A percentile compares a stretch with the other conserved stretches of the same genome.
These are phyloP conservation scores for Agrilus biguttatus DNA, from an alignment of 2,888 invertebrate species.

Conservation along the genomic window DNA sequence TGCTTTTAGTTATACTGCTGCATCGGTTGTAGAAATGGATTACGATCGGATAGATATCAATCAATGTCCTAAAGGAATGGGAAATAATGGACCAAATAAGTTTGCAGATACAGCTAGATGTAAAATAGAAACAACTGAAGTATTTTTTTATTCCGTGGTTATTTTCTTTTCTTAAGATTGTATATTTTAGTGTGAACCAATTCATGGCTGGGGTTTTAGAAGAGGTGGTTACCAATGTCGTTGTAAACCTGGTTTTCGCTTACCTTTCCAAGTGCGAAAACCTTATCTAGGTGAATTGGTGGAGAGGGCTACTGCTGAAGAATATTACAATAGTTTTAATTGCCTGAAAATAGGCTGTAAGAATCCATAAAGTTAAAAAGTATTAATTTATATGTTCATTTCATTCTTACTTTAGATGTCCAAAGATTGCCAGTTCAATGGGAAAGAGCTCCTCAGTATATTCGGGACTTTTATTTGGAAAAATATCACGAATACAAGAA, in stretches of 20 bases:
- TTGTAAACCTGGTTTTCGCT: constrained; percentile 75
- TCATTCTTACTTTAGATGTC: constrained; percentile 46
- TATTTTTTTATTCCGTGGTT: constrained; percentile 21
- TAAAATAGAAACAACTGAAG: constrained; percentile 80
- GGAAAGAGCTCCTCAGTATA: constrained; percentile 55
- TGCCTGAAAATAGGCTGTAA: constrained; percentile 85
- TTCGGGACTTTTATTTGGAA: constrained; percentile 62
- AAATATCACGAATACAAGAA: constrained; percentile 61
- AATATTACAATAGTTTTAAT: constrained; percentile 86
- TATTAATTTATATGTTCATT: neutral
- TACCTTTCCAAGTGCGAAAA: constrained; percentile 74
- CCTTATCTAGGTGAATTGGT: constrained; percentile 89
- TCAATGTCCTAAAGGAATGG: constrained; percentile 82
- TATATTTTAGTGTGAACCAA: constrained; percentile 70
- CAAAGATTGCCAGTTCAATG: constrained; percentile 75
- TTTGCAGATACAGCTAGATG: constrained; percentile 85
- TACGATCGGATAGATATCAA: constrained; percentile 95
- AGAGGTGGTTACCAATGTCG: constrained; percentile 92
- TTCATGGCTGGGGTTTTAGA: constrained; percentile 91
- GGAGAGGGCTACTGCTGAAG: constrained; percentile 82
- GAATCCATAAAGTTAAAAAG: constrained; percentile 23
- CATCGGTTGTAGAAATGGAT: constrained; percentile 88
- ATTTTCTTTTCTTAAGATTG: constrained; percentile 1
- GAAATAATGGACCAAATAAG: constrained; percentile 76
- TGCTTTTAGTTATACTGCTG: constrained; percentile 66